Conservation (phyloP, 2,888 invertebrate genomes). For the Drosophila acutilabella region DNA sequence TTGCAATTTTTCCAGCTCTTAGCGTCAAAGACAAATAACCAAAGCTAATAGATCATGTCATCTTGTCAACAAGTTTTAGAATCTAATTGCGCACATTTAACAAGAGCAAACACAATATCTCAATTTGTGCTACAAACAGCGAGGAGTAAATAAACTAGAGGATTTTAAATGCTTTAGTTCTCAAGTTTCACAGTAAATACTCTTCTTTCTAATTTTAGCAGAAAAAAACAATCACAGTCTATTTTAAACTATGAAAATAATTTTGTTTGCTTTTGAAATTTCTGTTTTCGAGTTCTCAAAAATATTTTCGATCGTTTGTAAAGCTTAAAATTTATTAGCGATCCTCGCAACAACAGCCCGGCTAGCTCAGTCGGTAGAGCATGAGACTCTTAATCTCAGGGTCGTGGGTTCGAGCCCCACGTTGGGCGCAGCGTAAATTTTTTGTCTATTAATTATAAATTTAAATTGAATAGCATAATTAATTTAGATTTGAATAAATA, state of each 20-base stretch:
- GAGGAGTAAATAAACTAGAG: neutral
- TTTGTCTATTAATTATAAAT: slow-evolving; percentile 9
- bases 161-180: neutral
- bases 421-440: slow-evolving; percentile 63
- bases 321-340: slow-evolving; percentile 5
- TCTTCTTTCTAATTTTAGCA: neutral
- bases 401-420: slow-evolving; percentile 81
- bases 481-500: neutral
- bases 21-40: slow-evolving; percentile 71
- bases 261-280: neutral
- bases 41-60: slow-evolving; percentile 79
- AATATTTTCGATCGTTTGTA: neutral
- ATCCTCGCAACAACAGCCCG: slow-evolving; percentile 34
- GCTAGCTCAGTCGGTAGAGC: slow-evolving; percentile 81
- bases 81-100: slow-evolving; percentile 70
- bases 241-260: neutral
- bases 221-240: neutral
- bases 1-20: slow-evolving; percentile 67
- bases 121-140: slow-evolving; percentile 32
- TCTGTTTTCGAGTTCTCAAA: neutral
- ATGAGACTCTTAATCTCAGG: slow-evolving; percentile 80
- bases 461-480: too few relatives aligned
- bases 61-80: slow-evolving; percentile 76
- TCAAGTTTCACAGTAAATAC: neutral
- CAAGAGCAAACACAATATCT: slow-evolving; percentile 41